Percentiles rank a stretch among this genome's conserved stretches.
Conservation (phyloP, 2,888 invertebrate species). For the Protonemura montana region DNA sequence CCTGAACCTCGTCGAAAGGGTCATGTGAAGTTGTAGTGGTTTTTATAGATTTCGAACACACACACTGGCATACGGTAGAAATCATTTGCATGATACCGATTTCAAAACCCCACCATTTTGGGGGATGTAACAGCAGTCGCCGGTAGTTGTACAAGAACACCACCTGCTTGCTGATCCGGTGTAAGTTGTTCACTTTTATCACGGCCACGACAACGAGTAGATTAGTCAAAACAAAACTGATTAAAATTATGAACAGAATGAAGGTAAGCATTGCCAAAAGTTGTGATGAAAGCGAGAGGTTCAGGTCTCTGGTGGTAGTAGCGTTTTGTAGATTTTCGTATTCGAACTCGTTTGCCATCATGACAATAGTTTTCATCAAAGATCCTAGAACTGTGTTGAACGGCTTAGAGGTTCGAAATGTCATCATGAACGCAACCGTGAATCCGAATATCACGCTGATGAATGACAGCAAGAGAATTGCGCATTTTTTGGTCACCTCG, state of each 20-base stretch:
- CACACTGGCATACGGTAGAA: neutral
- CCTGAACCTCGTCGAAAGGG: neutral
- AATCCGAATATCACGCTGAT: neutral
- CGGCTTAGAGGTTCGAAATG: neutral
- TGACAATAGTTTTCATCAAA: conserved; percentile 24
- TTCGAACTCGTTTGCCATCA: conserved; percentile 36
- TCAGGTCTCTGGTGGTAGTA: neutral
- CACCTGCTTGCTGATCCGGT: conserved; percentile 8
- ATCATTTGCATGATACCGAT: neutral
- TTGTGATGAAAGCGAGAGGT: neutral
- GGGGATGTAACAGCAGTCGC: neutral
- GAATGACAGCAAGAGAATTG: conserved; percentile 14
- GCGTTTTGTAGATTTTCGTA: neutral
- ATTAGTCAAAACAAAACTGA: conserved; percentile 15
- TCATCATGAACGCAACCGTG: neutral
- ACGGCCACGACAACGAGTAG: neutral
- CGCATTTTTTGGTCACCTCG: neutral
- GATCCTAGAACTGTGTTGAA: neutral
- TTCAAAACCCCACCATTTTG: neutral
- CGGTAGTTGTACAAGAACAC: conserved; percentile 18
- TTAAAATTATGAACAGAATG: conserved; percentile 18
- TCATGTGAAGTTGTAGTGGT: neutral
- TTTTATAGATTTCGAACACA: too few relatives aligned
- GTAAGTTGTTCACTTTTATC: neutral
- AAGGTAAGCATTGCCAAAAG: neutral